phyloP scores from a whole-genome alignment of 2,797 vertebrate species.

The Gymnothorax reevesii region DNA sequence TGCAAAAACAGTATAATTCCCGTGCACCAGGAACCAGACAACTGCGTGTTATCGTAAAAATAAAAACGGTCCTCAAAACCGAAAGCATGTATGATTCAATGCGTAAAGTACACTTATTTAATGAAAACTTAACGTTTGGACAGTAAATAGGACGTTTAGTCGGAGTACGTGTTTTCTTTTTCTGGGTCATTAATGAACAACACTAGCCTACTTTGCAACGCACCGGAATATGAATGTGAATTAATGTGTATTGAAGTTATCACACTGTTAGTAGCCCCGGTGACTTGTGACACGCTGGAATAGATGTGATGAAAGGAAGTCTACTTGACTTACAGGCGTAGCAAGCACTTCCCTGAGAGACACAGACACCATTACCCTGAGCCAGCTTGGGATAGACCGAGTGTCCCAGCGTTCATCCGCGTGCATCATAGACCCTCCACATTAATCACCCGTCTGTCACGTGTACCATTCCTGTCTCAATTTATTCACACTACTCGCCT shows the following conservation, averaged over 20 bases:
- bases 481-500: constrained; percentile 77
- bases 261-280: not conserved
- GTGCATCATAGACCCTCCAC: constrained; percentile 73
- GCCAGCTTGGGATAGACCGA: constrained; percentile 38
- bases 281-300: constrained; percentile 6
- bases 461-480: constrained; percentile 70
- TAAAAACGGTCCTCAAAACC: not conserved
- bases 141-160: not conserved
- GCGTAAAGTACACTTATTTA: not conserved
- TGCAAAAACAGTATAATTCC: not conserved
- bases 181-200: not conserved
- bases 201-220: no score
- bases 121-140: not conserved
- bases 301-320: constrained; percentile 8
- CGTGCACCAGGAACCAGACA: not conserved
- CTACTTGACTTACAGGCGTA: not conserved
- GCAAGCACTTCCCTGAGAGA: not conserved
- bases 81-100: not conserved
- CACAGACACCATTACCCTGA: not conserved
- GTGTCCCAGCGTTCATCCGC: constrained; percentile 61
- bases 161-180: not conserved
- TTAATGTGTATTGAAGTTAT: not conserved
- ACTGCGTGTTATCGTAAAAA: not conserved
- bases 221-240: no score
- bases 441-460: constrained; percentile 80